Conservation (phyloP, 2,113 vertebrate genomes). For the Hydropotes inermis region DNA sequence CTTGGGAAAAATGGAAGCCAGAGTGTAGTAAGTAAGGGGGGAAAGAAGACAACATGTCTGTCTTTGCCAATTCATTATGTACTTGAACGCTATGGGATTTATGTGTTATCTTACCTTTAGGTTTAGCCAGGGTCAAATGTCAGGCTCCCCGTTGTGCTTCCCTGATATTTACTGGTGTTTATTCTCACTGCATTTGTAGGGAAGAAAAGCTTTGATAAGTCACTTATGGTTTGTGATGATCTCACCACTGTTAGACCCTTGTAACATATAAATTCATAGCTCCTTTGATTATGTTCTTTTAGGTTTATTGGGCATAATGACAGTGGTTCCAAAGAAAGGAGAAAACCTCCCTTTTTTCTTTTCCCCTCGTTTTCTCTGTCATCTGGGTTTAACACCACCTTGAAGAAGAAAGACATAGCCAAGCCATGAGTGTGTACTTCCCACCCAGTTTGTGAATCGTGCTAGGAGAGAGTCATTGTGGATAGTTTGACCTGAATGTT, state of each 20-base stretch:
- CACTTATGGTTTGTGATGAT: neutral
- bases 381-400: neutral
- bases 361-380: neutral
- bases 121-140: neutral
- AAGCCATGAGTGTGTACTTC: neutral
- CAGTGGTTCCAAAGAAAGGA: neutral
- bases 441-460: neutral
- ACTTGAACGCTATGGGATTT: neutral
- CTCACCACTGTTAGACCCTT: neutral
- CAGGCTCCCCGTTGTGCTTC: neutral
- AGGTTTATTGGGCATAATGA: neutral
- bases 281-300: neutral
- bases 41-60: slow-evolving; percentile 11
- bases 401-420: neutral
- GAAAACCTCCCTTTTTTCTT: neutral
- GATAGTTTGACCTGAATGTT: neutral
- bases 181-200: neutral
- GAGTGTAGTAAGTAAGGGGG: slow-evolving; percentile 85
- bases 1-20: slow-evolving; percentile 88
- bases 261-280: neutral
- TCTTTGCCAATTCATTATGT: slow-evolving; percentile 1
- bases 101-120: neutral
- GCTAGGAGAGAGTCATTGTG: neutral
- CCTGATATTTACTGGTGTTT: neutral
- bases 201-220: neutral